Conservation (phyloP, 2,797 vertebrate species). For the Anniella stebbinsi region DNA sequence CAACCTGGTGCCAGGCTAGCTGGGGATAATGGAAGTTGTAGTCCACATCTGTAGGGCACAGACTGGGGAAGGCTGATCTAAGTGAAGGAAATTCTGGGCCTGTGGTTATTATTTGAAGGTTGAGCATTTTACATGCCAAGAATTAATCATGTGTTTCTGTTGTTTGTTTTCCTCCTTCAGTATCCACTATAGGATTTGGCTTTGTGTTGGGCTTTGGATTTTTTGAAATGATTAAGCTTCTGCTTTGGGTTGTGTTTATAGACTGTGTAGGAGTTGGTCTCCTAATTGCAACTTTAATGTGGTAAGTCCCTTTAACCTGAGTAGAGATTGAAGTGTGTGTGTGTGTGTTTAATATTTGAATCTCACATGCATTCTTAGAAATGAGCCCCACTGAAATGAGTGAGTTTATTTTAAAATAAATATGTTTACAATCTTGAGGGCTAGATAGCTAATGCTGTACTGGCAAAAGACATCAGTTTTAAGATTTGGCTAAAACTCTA, state of each 20-base stretch:
- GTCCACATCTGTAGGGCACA: background rate
- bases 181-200: constrained; percentile 95
- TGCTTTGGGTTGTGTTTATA: constrained; percentile 97
- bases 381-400: background rate
- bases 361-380: background rate
- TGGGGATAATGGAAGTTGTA: background rate
- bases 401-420: background rate
- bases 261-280: constrained; percentile 97
- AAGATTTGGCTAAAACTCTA: background rate
- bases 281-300: constrained; percentile 96
- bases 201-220: constrained; percentile 94
- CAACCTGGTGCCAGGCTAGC: background rate
- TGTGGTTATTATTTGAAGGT: background rate
- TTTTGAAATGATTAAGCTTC: constrained; percentile 92
- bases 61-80: background rate
- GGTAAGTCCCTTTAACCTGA: constrained; percentile 81
- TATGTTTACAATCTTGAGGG: background rate
- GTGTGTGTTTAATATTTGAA: background rate
- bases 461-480: background rate
- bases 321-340: background rate
- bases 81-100: background rate
- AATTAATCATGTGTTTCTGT: background rate
- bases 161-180: constrained; percentile 75
- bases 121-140: background rate
- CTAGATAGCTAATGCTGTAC: background rate